Conservation (phyloP, 2,113 vertebrate genomes). For the Calidris pygmaea region DNA sequence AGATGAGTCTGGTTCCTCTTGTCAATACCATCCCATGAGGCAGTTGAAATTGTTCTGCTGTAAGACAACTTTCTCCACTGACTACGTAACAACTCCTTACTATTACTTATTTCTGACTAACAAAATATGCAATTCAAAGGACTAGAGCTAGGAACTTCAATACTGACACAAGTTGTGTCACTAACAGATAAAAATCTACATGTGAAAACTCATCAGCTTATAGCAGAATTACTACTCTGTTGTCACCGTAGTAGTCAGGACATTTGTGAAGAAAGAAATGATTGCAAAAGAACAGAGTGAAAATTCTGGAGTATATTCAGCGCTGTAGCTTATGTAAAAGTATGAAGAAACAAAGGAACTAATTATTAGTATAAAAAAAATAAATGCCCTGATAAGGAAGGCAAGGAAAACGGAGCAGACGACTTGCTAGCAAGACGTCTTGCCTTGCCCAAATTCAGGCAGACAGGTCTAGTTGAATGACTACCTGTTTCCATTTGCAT, state of each 20-base stretch:
- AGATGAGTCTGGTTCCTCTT: background rate
- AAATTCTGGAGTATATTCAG: background rate
- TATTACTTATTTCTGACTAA: background rate
- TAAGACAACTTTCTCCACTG: background rate
- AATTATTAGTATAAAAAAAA: background rate
- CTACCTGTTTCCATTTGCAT: background rate
- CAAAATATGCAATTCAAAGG: background rate
- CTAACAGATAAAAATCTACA: background rate
- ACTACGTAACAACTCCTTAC: background rate
- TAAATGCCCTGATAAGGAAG: background rate
- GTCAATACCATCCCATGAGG: background rate
- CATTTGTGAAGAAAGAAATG: background rate
- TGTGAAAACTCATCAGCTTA: background rate
- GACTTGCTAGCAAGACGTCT: background rate
- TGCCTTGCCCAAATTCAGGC: background rate
- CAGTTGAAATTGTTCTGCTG: background rate
- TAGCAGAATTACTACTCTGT: background rate
- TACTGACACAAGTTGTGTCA: background rate
- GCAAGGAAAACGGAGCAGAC: background rate
- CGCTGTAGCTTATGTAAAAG: background rate
- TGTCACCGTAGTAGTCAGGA: background rate
- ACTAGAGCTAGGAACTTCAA: background rate
- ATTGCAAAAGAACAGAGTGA: background rate
- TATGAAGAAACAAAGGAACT: background rate
- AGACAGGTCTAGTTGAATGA: background rate